phyloP scores from a whole-genome alignment of 2,888 invertebrate genomes.

The Leptogaster cylindrica region DNA sequence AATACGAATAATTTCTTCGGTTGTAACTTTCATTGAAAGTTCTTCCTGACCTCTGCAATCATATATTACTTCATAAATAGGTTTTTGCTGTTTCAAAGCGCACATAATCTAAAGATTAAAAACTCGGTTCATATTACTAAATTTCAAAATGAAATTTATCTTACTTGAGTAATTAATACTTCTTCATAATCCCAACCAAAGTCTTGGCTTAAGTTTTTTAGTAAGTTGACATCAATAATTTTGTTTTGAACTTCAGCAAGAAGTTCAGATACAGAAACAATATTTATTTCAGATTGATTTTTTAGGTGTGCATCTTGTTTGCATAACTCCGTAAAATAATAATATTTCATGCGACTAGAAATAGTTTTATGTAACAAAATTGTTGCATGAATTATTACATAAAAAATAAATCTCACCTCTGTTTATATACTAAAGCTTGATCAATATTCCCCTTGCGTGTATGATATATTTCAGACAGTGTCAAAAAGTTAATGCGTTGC shows the following conservation, averaged over 20 bases:
- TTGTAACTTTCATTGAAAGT: conserved; percentile 54
- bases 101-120: conserved; percentile 53
- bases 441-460: conserved; percentile 39
- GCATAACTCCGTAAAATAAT: conserved; percentile 60
- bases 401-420: not conserved
- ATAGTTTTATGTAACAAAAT: not conserved
- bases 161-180: conserved; percentile 57
- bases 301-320: conserved; percentile 57
- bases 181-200: conserved; percentile 60
- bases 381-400: not conserved
- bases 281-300: conserved; percentile 56
- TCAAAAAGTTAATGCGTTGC: conserved; percentile 57
- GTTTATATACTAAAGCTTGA: not conserved
- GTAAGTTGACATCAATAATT: conserved; percentile 55
- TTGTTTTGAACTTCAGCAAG: conserved; percentile 58
- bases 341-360: conserved; percentile 58
- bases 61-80: conserved; percentile 56
- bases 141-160: not conserved
- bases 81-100: conserved; percentile 56
- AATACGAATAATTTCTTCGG: conserved; percentile 53
- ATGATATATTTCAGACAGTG: conserved; percentile 59
- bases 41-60: conserved; percentile 59
- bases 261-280: conserved; percentile 57
- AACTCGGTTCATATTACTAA: not conserved
- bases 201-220: conserved; percentile 58